Evolutionary conservation across 2,888 invertebrate genomes (phyloP).

Genomic region (Colostygia pectinataria): DNA sequence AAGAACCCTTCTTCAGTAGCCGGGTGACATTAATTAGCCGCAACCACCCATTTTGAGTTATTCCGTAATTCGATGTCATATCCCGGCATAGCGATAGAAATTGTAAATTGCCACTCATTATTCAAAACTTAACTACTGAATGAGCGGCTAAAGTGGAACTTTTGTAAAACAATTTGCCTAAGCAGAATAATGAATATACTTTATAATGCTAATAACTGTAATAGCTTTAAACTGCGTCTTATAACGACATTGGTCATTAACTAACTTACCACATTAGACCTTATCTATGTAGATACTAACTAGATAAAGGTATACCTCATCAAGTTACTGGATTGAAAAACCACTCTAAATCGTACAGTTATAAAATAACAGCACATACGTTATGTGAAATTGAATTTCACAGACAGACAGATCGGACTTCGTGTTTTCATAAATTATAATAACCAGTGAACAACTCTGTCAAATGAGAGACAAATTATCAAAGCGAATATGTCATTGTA

Average conservation of each 20-base stretch:
- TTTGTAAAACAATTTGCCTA: slow-evolving; percentile 30
- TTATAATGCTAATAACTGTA: slow-evolving; percentile 20
- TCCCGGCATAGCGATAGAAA: slow-evolving; percentile 43
- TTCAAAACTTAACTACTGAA: slow-evolving; percentile 39
- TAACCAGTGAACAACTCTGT: slow-evolving; percentile 17
- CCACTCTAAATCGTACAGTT: too few relatives aligned
- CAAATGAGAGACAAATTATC: slow-evolving; percentile 39
- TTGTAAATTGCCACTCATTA: slow-evolving; percentile 34
- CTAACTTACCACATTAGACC: background rate
- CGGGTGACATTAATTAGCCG: slow-evolving; percentile 51
- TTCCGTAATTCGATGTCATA: slow-evolving; percentile 66
- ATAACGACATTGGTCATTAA: slow-evolving; percentile 12
- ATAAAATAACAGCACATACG: too few relatives aligned
- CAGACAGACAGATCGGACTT: too few relatives aligned
- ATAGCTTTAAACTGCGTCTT: slow-evolving; percentile 14
- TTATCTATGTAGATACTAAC: too few relatives aligned
- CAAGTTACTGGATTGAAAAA: too few relatives aligned
- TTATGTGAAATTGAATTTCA: too few relatives aligned
- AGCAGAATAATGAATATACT: slow-evolving; percentile 30
- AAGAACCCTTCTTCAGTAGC: slow-evolving; percentile 18
- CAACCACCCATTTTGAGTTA: slow-evolving; percentile 51
- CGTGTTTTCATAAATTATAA: background rate
- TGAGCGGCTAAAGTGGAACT: slow-evolving; percentile 21
- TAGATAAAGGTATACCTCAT: too few relatives aligned
- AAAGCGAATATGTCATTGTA: slow-evolving; percentile 45